Evolutionary conservation across 2,888 invertebrate species (phyloP).

Genomic region (Atethmia centrago): DNA sequence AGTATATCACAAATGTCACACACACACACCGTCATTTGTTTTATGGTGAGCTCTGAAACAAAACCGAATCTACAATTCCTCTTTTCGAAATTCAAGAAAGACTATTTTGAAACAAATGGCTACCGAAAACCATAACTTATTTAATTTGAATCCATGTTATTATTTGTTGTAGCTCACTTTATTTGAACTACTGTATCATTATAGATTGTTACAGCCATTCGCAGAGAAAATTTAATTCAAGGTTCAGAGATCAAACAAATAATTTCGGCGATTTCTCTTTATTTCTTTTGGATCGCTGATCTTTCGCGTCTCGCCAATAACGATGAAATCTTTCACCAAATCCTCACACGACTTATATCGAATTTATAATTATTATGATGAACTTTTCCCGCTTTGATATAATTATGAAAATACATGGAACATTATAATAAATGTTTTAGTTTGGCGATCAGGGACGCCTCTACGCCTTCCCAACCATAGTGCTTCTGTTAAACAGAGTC

Average conservation of each 20-base stretch:
- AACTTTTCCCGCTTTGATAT: neutral
- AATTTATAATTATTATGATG: neutral
- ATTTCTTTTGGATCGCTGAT: conserved; percentile 37
- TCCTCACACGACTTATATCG: conserved; percentile 1
- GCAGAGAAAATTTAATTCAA: conserved; percentile 46
- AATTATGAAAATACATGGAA: neutral
- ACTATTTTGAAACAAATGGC: neutral
- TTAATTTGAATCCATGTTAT: conserved; percentile 13
- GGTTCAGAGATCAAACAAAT: conserved; percentile 61
- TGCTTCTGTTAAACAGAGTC: neutral
- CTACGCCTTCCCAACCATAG: neutral
- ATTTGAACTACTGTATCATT: conserved; percentile 25
- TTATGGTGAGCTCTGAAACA: neutral
- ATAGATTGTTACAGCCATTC: conserved; percentile 16
- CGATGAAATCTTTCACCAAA: neutral
- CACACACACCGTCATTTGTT: neutral
- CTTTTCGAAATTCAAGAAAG: neutral
- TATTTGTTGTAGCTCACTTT: conserved; percentile 17
- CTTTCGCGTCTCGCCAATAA: conserved; percentile 22
- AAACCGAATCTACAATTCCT: neutral
- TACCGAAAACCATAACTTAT: neutral
- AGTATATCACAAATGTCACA: too few relatives aligned
- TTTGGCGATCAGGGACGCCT: neutral
- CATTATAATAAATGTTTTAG: neutral
- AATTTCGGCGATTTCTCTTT: conserved; percentile 57